phyloP scores from a whole-genome alignment of 2,888 invertebrate species.

The Lacanobia oleracea region DNA sequence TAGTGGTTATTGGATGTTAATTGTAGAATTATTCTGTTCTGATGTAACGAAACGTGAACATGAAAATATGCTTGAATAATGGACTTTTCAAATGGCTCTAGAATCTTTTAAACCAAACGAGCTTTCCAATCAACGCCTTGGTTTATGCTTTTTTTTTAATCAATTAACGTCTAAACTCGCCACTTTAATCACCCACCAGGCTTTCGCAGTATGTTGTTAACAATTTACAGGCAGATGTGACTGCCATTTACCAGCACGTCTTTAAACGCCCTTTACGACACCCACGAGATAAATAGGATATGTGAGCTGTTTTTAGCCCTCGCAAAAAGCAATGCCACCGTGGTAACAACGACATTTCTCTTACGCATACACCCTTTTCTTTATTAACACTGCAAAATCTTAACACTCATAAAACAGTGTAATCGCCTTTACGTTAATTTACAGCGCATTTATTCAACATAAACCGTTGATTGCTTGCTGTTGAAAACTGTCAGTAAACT shows the following conservation, averaged over 20 bases:
- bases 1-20: conserved; percentile 56
- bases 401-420: conserved; percentile 24
- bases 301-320: conserved; percentile 12
- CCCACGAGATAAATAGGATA: conserved; percentile 4
- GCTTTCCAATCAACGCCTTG: conserved; percentile 1
- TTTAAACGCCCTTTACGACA: conserved; percentile 31
- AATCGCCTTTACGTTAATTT: conserved; percentile 41
- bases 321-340: conserved; percentile 12
- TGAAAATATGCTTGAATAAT: conserved; percentile 15
- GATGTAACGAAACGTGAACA: conserved; percentile 19
- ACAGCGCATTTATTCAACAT: conserved; percentile 36
- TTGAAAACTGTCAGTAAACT: conserved; percentile 61
- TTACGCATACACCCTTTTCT: not conserved
- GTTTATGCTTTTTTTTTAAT: conserved; percentile 7
- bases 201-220: conserved; percentile 42
- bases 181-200: conserved; percentile 6
- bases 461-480: conserved; percentile 45
- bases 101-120: not conserved
- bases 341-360: no score
- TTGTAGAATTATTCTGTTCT: conserved; percentile 50
- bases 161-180: conserved; percentile 6
- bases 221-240: conserved; percentile 41
- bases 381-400: conserved; percentile 13
- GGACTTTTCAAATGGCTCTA: not conserved
- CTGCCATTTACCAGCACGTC: conserved; percentile 31